Base-by-base conservation (phyloP, 2,113 vertebrate species). In the Grammatotria lemairii region DNA sequence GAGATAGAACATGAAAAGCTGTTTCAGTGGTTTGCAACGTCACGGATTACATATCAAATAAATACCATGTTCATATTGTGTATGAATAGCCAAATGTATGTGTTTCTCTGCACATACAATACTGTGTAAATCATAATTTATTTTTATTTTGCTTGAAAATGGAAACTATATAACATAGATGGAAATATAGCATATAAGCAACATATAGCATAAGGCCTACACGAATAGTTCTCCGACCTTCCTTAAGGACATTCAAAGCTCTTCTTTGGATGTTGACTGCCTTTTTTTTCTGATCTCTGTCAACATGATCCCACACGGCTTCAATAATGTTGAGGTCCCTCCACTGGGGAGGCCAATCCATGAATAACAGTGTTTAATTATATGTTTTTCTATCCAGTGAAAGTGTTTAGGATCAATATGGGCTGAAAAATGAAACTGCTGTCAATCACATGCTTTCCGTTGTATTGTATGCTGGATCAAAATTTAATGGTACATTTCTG, bases 21-120 rank as follows among this genome's bases (percentile, higher is more conserved):
- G 84, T 91, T 93, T 91, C 84, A 93, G 89, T 91, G 81, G 85
- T 89, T 93, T 91, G 93, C 82, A 88, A 89, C 84, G 84, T 92
- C 88, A 94, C 81, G 88, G 90, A 92, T 91, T 92, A 85, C 92
- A 94, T 95, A 96, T 93, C 94, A 96, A 95, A 95, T 94, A 93
- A 94, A 90, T 73, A 78, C n/a, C 54, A 3, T 85, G 70, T 88
- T 85, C 87, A 68, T 81, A 9, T 13, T 65, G 42, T 84, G 84
- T 80, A 54, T 55, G 57, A 13, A 68, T 85, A 23, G 73, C 28
- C 60, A 68, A 85, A n/a, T 75, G 28, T 63, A 58, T 84, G 81
- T 63, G 73, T 82, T 65, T 88, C 79, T 19, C 75, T 83, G 55
- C 60, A 57, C 84, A 51, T 49, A 47, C 16, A 51, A 16, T 28